phyloP scores from a whole-genome alignment of 2,797 vertebrate genomes.

The Lophura swinhoii region DNA sequence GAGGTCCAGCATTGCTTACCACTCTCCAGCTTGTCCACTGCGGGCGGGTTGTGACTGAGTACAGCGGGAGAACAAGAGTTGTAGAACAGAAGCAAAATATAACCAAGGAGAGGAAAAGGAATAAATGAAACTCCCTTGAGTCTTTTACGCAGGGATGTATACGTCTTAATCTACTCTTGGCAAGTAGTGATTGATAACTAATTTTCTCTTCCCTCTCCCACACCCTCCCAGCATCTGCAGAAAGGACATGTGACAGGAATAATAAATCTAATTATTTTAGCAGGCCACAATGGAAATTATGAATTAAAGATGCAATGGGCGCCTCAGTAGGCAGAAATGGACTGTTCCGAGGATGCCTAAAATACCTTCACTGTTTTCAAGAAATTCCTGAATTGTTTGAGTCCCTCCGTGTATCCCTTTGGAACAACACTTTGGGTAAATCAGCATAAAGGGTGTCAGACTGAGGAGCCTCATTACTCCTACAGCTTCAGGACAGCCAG shows the following conservation, averaged over 20 bases:
- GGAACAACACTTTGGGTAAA: not conserved
- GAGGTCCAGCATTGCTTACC: not conserved
- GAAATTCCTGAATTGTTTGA: not conserved
- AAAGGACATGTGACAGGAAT: slow-evolving; percentile 6
- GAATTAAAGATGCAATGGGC: not conserved
- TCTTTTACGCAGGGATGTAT: not conserved
- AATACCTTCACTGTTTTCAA: not conserved
- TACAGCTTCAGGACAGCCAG: not conserved
- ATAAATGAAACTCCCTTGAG: not conserved
- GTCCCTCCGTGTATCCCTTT: not conserved
- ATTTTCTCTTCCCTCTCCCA: slow-evolving; percentile 13
- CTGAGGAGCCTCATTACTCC: not conserved
- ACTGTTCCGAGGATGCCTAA: not conserved
- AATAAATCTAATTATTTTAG: slow-evolving; percentile 27
- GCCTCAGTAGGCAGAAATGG: not conserved
- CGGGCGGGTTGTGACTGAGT: not conserved
- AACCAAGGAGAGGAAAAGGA: not conserved
- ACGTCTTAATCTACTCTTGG: slow-evolving; percentile 14
- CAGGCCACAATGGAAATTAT: not conserved
- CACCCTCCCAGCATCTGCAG: not conserved
- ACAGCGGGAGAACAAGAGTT: not conserved
- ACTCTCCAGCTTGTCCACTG: not conserved
- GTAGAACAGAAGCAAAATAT: not conserved
- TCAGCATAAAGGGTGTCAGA: not conserved
- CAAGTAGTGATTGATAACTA: slow-evolving; percentile 20